Evolutionary conservation across 30 jellyfish, hydroid and myxozoan species (phyloP), one percentile per base, ranked within the genome.

Genomic region (Calvadosia cruxmelitensis): DNA sequence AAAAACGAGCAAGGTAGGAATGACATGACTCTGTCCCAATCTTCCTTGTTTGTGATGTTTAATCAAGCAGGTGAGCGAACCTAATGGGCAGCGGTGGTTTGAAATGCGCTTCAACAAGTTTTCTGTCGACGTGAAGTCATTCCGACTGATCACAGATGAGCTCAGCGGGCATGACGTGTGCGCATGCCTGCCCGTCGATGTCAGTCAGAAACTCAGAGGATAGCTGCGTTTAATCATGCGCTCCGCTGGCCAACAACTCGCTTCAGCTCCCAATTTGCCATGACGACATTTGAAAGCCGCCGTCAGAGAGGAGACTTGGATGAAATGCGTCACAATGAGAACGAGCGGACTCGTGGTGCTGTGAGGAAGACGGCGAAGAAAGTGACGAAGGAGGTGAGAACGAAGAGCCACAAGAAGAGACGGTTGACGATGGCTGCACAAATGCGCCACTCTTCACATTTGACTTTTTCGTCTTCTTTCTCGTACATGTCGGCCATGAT

Each of bases 401-500:
- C 62, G 57, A 70, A 79, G 63, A 72, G 49, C 93, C 93, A 79
- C 3, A 79, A 71, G 53, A 77, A 79, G 36, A 79, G 34, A 16
- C 93, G 80, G 53, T 79, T 79, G 52, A 79, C 64, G 62, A 79
- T 79, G 53, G 82, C 70, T 24, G 93, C 66, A 31, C 63, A 80
- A 30, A 79, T 79, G 32, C 93, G 74, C 93, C 93, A 79, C 29
- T 79, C 93, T 52, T 79, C 93, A 10, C 93, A 51, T 49, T 71
- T 79, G 0, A 81, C 93, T 25, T 78, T 66, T 31, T 79, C 93
- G 33, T 79, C 84, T 35, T 79, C 93, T 33, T 79, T 79, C 42
- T 66, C 52, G 70, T 66, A 72, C 26, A 79, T 70, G 78, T 74
- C 70, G 65, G 70, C 66, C 84, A 79, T 79, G 3, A 79, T 77